Evolutionary conservation across 2,113 vertebrate genomes (phyloP), one percentile per base, ranked within the genome.

Genomic region (Meriones unguiculatus): DNA sequence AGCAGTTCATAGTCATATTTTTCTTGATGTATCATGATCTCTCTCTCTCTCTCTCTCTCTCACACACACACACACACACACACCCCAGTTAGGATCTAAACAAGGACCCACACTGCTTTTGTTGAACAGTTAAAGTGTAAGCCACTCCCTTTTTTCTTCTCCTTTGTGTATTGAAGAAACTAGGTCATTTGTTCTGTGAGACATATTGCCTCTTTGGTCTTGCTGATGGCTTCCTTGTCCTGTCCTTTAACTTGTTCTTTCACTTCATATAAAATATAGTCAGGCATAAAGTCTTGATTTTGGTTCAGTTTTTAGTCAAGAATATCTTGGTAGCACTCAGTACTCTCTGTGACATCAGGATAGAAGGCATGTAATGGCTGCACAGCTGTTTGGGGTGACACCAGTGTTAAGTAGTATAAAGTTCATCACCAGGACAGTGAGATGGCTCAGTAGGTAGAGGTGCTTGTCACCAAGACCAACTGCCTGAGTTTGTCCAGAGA

Each of bases 261-360:
- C 59, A 82, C 35, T 92, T 94, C 64, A 22, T 87, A 0, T 90
- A 73, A 93, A 88, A 77, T 84, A 52, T 69, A 93, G 8, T 32
- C 93, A 50, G 25, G 10, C 62, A 1, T 81, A 52, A 75, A 93
- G 32, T 86, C 14, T 81, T 80, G 18, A 77, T 65, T 88, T 93
- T 62, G 67, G 46, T 89, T 94, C 59, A 89, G 20, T 77, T 85
- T 92, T 92, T 69, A 76, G 64, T 41, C 57, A 72, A 90, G 52
- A 96, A n/a, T 70, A 57, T 15, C 24, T 75, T 96, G 72, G 24
- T 73, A 76, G 67, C 81, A 77, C 52, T 64, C 22, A 50, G 64
- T 91, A 67, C 52, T 86, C 86, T 18, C 35, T 73, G 1, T 82
- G 52, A 72, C 41, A 57, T 90, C 38, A 93, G 6, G 89, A 2